These are phyloP conservation scores for Nebria salina DNA, from an alignment of 2,888 invertebrate genomes.

Conservation along the genomic window DNA sequence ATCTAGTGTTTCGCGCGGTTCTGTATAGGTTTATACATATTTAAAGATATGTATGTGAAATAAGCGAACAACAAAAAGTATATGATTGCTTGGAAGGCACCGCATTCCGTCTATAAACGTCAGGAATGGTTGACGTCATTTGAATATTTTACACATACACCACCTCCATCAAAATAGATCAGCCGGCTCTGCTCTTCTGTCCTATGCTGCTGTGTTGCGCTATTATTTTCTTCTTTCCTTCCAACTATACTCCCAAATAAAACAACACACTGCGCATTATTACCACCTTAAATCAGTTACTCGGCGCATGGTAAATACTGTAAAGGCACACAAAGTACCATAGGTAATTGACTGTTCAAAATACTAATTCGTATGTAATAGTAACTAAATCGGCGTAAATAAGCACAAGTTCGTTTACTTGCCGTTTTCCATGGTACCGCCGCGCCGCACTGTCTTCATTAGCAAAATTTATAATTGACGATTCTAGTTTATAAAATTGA, in stretches of 20 bases:
- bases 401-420: neutral
- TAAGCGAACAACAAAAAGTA: neutral
- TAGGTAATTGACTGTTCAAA: conserved; percentile 44
- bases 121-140: neutral
- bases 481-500: too few relatives aligned
- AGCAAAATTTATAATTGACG: too few relatives aligned
- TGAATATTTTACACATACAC: neutral
- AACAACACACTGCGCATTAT: neutral
- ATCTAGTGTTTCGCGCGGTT: neutral
- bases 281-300: neutral
- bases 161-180: too few relatives aligned
- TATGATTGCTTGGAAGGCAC: neutral
- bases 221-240: too few relatives aligned
- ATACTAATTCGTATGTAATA: conserved; percentile 45
- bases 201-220: too few relatives aligned
- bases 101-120: neutral
- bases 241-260: neutral
- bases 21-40: neutral
- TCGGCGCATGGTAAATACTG: neutral
- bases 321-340: conserved; percentile 39
- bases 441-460: too few relatives aligned
- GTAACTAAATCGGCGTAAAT: conserved; percentile 45
- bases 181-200: too few relatives aligned
- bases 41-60: neutral
- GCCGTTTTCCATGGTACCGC: neutral